Evolutionary conservation across 2,113 vertebrate species (phyloP), one percentile per base, ranked within the genome.

Genomic region (Phalacrocorax brasilianus): DNA sequence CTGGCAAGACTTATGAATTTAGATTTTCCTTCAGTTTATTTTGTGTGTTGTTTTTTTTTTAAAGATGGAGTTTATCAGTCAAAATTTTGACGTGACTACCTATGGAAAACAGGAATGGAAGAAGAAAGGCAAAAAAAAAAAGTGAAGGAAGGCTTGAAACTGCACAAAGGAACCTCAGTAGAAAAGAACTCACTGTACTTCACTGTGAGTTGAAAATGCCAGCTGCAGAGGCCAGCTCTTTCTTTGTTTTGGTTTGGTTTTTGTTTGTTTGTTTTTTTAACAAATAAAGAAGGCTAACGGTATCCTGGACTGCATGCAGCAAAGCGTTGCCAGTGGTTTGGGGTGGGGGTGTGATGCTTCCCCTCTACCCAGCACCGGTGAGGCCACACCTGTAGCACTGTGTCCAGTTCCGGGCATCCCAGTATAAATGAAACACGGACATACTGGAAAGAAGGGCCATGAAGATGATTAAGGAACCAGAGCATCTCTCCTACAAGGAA

Each of bases 51-150:
- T 47, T 53, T 67, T 32, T 19, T 53, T 67, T 32, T 14, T 20
- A 15, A 81, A 93, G 87, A 89, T 91, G 61, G 61, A 95, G 49
- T 90, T 84, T 89, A 93, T 91, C 88, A 81, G 68, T 79, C 77
- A 95, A 90, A 85, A 50, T 45, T 89, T 82, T 86, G 91, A 97
- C 83, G 28, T 76, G 27, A 75, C 17, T 71, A 53, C 75, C 68
- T 32, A 49, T 67, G 72, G 55, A 89, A 83, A 90, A 56, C 8
- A 73, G 40, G 33, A 82, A 88, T 20, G 32, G 21, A 38, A 91
- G 42, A 76, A 42, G 28, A 61, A 91, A 56, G 30, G 10, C 6
- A 53, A 67, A 84, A 67, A 84, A 95, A 88, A 87, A 75, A 67
- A 62, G 72, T 50, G 68, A 58, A n/a, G 16, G 70, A 78, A 82